phyloP scores from a whole-genome alignment of 2,888 invertebrate genomes.

The Laspeyria flexula region DNA sequence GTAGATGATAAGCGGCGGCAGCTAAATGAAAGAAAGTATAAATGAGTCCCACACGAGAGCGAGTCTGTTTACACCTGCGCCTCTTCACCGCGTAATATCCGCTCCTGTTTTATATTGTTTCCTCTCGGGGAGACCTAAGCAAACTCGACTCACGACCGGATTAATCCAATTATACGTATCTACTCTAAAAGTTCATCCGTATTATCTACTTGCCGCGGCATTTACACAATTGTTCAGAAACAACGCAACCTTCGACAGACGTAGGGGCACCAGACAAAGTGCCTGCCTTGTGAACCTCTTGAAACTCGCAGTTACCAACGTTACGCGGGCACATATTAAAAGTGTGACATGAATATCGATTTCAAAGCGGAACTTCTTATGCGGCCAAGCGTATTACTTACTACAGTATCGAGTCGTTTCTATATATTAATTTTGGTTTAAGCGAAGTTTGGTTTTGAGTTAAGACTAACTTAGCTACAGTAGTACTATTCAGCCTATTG shows the following conservation, averaged over 20 bases:
- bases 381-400: slow-evolving; percentile 30
- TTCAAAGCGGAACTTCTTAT: slow-evolving; percentile 32
- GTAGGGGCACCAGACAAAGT: slow-evolving; percentile 9
- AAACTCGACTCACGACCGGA: slow-evolving; percentile 71
- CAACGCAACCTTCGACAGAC: slow-evolving; percentile 17
- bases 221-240: slow-evolving; percentile 42
- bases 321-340: slow-evolving; percentile 39
- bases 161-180: slow-evolving; percentile 76
- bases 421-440: slow-evolving; percentile 31
- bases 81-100: slow-evolving; percentile 80
- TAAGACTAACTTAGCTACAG: not conserved
- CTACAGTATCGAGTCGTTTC: slow-evolving; percentile 19
- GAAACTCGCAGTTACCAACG: slow-evolving; percentile 15
- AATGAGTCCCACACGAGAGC: slow-evolving; percentile 62
- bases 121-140: slow-evolving; percentile 72
- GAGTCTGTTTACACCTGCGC: slow-evolving; percentile 74
- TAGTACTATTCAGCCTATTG: too few relatives aligned
- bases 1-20: slow-evolving; percentile 45
- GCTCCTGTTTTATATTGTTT: slow-evolving; percentile 78
- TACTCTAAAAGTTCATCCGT: slow-evolving; percentile 59
- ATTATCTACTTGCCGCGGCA: slow-evolving; percentile 48
- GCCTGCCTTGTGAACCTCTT: slow-evolving; percentile 13
- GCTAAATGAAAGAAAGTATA: slow-evolving; percentile 72
- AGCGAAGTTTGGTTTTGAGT: slow-evolving; percentile 4
- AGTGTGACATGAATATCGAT: slow-evolving; percentile 50